A percentile compares a stretch with the other conserved stretches of the same genome.
phyloP scores from a whole-genome alignment of 2,797 vertebrate species.

The Sebastes matsubarae region DNA sequence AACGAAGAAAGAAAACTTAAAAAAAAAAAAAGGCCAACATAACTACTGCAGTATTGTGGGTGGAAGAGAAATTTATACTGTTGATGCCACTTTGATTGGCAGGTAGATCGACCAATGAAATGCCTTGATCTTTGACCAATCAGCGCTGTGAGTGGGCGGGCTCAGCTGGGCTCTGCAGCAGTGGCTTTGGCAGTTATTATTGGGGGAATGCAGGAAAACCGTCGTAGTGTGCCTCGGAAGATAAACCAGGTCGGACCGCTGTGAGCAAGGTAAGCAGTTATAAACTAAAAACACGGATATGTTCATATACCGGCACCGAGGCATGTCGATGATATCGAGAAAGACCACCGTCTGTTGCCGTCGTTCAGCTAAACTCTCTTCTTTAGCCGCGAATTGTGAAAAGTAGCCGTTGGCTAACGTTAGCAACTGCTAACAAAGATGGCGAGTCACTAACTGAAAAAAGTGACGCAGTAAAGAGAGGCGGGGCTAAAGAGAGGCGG shows the following conservation, averaged over 20 bases:
- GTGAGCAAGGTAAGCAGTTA: conserved; percentile 37
- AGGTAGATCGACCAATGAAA: conserved; percentile 22
- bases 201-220: conserved; percentile 19
- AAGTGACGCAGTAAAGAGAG: conserved; percentile 63
- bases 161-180: neutral
- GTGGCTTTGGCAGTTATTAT: conserved; percentile 5
- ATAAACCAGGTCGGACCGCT: fast-evolving
- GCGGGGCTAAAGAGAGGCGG: conserved; percentile 60
- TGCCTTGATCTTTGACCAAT: conserved; percentile 46
- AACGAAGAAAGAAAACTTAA: too few species aligned
- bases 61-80: fast-evolving
- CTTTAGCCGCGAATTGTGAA: neutral
- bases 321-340: fast-evolving
- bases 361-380: fast-evolving
- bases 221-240: conserved; percentile 24
- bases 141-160: conserved; percentile 38
- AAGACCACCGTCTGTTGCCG: fast-evolving
- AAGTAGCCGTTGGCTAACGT: conserved; percentile 33
- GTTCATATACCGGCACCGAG: fast-evolving
- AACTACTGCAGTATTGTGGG: neutral
- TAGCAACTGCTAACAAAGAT: conserved; percentile 73
- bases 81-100: conserved; percentile 3
- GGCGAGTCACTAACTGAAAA: conserved; percentile 51
- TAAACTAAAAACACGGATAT: fast-evolving
- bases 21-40: too few species aligned